A percentile compares a stretch with the other conserved stretches of the same genome.
Evolutionary conservation across 1,140 invertebrate species (phyloP).

Genomic region (Andricus grossulariae): DNA sequence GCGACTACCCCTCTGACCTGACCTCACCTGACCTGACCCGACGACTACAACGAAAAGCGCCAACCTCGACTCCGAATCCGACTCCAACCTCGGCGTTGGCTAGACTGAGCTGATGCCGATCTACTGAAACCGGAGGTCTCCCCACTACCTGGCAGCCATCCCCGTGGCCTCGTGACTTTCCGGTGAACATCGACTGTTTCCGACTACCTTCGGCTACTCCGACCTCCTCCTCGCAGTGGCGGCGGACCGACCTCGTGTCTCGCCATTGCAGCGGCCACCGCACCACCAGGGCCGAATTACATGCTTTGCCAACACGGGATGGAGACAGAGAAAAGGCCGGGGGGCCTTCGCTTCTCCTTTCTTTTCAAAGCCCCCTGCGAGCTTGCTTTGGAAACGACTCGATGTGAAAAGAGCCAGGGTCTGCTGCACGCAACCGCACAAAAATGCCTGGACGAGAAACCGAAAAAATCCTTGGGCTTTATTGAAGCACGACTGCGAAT

Average conservation of each 20-base stretch:
- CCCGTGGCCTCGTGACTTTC: constrained; percentile 47
- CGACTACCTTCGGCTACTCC: constrained; percentile 32
- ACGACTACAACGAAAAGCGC: constrained; percentile 40
- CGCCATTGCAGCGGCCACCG: background rate
- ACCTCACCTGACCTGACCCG: constrained; percentile 39
- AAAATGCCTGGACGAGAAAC: constrained; percentile 22
- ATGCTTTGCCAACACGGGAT: constrained; percentile 7
- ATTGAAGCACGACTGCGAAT: constrained; percentile 8
- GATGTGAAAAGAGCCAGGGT: constrained; percentile 2
- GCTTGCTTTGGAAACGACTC: constrained; percentile 12
- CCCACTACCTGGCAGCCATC: constrained; percentile 45
- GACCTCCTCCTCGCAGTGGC: constrained; percentile 37
- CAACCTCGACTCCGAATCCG: constrained; percentile 64
- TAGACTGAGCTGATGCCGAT: constrained; percentile 61
- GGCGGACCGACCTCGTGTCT: constrained; percentile 42
- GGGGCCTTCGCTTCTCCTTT: constrained; percentile 27
- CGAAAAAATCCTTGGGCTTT: constrained; percentile 29
- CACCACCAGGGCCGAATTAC: constrained; percentile 18
- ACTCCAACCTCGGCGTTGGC: constrained; percentile 68
- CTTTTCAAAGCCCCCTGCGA: constrained; percentile 21
- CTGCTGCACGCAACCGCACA: constrained; percentile 27
- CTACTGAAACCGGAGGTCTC: constrained; percentile 54
- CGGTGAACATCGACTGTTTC: constrained; percentile 46
- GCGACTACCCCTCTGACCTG: constrained; percentile 42
- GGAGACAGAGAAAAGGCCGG: constrained; percentile 26